Evolutionary conservation across 2,113 vertebrate genomes (phyloP).

Genomic region (Meleagris gallopavo): DNA sequence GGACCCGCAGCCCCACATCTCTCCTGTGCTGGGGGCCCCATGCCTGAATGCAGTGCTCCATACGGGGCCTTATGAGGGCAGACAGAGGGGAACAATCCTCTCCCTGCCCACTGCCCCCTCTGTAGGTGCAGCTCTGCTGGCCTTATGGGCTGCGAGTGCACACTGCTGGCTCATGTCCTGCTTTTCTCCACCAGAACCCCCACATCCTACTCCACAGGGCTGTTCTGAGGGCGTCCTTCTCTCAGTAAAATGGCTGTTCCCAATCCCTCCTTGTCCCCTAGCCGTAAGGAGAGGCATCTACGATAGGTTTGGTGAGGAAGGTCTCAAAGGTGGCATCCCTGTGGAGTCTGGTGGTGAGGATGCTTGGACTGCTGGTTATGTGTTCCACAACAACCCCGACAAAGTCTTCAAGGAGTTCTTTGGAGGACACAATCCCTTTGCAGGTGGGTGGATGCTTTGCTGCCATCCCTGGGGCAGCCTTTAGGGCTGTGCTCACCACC

Average conservation of each 20-base stretch:
- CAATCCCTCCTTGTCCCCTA: constrained; percentile 19
- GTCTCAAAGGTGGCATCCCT: constrained; percentile 91
- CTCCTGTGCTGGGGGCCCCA: no score
- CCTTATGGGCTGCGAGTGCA: no score
- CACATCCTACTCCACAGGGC: no score
- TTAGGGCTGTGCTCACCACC: background rate
- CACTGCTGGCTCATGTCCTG: no score
- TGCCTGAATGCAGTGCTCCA: no score
- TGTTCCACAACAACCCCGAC: constrained; percentile 89
- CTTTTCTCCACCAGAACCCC: no score
- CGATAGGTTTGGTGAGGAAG: constrained; percentile 94
- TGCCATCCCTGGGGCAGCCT: background rate
- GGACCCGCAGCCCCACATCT: no score
- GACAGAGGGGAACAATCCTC: no score
- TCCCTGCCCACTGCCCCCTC: no score
- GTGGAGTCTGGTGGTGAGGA: constrained; percentile 76
- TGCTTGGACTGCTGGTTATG: constrained; percentile 87
- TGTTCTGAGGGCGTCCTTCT: no score
- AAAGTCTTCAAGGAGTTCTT: constrained; percentile 93
- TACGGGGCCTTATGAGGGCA: no score
- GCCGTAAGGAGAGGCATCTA: constrained; percentile 91
- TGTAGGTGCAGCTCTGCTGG: no score
- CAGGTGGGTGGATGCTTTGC: constrained; percentile 71
- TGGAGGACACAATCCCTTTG: constrained; percentile 94
- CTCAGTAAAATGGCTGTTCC: background rate